phyloP scores from a whole-genome alignment of 2,888 invertebrate species.

The Sclerodermus sp. region DNA sequence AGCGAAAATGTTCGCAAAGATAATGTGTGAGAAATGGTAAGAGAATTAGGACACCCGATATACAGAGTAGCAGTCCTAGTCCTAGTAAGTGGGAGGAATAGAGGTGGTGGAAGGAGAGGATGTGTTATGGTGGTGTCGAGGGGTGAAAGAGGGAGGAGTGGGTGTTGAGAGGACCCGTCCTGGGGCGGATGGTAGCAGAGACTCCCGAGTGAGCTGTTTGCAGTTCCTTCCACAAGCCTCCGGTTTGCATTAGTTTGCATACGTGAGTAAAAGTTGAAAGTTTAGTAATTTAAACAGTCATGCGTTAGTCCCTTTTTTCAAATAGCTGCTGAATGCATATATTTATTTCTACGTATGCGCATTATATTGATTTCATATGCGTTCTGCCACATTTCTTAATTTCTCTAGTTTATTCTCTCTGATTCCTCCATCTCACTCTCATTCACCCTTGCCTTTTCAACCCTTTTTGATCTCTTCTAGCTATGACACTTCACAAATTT shows the following conservation, averaged over 20 bases:
- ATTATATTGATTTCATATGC: too few species aligned
- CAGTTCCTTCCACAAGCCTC: slow-evolving; percentile 47
- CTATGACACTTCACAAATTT: slow-evolving; percentile 2
- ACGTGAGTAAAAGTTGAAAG: slow-evolving; percentile 50
- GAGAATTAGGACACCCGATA: slow-evolving; percentile 38
- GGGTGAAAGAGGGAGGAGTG: slow-evolving; percentile 18
- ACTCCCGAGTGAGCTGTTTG: slow-evolving; percentile 50
- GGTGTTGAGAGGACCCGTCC: slow-evolving; percentile 31
- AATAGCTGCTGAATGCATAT: slow-evolving; percentile 19
- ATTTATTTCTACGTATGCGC: too few species aligned
- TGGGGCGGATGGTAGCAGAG: slow-evolving; percentile 21
- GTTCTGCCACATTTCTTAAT: too few species aligned
- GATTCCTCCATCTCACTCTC: too few species aligned
- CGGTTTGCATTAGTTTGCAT: slow-evolving; percentile 52
- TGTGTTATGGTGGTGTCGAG: slow-evolving; percentile 2
- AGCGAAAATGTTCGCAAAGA: slow-evolving; percentile 37
- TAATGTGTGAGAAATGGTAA: slow-evolving; percentile 16
- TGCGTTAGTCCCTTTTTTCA: slow-evolving; percentile 36
- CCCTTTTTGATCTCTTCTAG: too few species aligned
- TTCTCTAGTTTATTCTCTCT: too few species aligned
- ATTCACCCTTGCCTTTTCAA: too few species aligned
- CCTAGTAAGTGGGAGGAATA: slow-evolving; percentile 1
- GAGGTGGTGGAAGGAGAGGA: slow-evolving; percentile 14
- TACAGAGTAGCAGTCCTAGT: slow-evolving; percentile 18
- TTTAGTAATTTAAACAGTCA: slow-evolving; percentile 49